phyloP scores from a whole-genome alignment of 2,888 invertebrate species.

The Meiosimyza decipiens region DNA sequence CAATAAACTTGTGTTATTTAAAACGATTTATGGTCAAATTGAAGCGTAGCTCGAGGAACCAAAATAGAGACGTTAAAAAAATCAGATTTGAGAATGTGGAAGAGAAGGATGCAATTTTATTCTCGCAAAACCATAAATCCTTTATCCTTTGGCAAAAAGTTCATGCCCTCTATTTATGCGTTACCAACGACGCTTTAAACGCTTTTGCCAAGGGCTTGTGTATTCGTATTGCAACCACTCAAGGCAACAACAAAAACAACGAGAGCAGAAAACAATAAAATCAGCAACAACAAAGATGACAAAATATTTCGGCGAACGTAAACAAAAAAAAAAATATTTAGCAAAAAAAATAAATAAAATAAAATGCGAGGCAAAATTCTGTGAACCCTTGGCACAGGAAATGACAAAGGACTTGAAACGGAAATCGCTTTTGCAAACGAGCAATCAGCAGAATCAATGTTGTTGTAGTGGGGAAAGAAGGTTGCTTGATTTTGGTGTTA shows the following conservation, averaged over 20 bases:
- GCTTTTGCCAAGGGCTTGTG: not conserved
- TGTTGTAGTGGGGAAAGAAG: too few relatives aligned
- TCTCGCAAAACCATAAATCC: constrained; percentile 26
- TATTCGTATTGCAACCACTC: not conserved
- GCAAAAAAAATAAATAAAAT: not conserved
- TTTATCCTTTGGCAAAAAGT: constrained; percentile 12
- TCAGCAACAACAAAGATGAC: not conserved
- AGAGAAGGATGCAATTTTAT: not conserved
- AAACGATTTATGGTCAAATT: too few relatives aligned
- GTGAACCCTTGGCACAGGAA: constrained; percentile 21
- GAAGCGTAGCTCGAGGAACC: too few relatives aligned
- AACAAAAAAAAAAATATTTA: constrained; percentile 9
- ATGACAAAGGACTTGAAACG: constrained; percentile 35
- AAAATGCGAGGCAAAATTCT: too few relatives aligned
- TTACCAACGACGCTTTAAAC: not conserved
- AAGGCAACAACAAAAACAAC: not conserved
- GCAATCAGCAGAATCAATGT: constrained; percentile 7
- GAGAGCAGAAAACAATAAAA: not conserved
- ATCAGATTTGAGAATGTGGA: too few relatives aligned
- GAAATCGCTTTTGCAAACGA: constrained; percentile 39
- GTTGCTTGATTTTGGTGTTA: not conserved
- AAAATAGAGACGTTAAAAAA: too few relatives aligned
- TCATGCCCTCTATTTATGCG: too few relatives aligned
- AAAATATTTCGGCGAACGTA: constrained; percentile 14
- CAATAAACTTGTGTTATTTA: too few relatives aligned